Percentiles rank a stretch among this genome's conserved stretches.
Conservation (phyloP, 2,113 vertebrate species). For the Gorsachius goisagi region DNA sequence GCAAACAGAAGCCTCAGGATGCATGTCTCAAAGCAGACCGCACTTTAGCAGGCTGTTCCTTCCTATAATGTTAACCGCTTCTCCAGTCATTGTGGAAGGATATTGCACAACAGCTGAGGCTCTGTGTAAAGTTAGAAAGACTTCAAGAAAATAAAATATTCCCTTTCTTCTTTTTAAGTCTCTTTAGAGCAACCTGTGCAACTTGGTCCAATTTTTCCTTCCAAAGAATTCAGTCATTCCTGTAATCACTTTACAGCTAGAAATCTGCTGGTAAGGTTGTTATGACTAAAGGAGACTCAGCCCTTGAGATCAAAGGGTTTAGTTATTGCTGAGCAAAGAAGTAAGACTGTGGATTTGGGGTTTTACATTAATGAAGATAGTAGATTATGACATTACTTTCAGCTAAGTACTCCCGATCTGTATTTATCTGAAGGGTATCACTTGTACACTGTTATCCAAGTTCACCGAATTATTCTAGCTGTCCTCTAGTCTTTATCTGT, state of each 20-base stretch:
- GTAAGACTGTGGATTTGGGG: not conserved
- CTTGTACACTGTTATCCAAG: not conserved
- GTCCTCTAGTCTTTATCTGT: not conserved
- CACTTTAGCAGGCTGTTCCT: not conserved
- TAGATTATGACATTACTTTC: not conserved
- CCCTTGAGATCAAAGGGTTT: not conserved
- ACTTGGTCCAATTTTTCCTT: not conserved
- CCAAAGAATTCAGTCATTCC: not conserved
- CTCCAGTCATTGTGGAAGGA: not conserved
- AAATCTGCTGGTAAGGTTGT: not conserved
- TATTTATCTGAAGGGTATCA: not conserved
- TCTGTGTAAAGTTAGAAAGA: not conserved
- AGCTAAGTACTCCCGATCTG: not conserved
- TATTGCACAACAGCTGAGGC: not conserved
- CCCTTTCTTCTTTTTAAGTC: not conserved
- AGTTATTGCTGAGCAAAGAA: not conserved
- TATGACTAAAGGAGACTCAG: not conserved
- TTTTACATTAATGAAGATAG: not conserved
- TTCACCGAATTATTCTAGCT: not conserved
- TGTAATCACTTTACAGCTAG: not conserved
- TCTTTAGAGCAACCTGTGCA: not conserved
- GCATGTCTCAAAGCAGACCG: not conserved
- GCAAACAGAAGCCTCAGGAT: not conserved
- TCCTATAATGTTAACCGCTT: not conserved
- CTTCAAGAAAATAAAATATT: not conserved